Percentiles rank a stretch among this genome's conserved stretches.
These are phyloP conservation scores for Grammomys surdaster DNA, from an alignment of 2,113 vertebrate genomes.

Conservation along the genomic window DNA sequence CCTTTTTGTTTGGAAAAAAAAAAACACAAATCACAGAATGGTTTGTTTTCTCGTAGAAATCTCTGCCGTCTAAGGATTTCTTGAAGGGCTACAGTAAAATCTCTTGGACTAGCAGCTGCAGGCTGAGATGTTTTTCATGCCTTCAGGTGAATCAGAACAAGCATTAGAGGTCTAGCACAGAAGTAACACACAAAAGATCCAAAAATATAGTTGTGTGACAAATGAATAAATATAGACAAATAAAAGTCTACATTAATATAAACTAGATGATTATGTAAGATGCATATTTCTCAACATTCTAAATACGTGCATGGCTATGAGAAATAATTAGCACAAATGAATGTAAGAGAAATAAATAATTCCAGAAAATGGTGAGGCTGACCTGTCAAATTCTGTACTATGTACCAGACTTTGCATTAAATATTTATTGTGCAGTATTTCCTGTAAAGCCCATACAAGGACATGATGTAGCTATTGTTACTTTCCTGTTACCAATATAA, in stretches of 20 bases:
- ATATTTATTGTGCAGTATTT: neutral
- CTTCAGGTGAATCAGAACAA: neutral
- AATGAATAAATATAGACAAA: neutral
- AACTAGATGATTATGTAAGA: neutral
- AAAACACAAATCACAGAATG: neutral
- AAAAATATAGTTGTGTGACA: neutral
- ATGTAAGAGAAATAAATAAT: conserved; percentile 49
- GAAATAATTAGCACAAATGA: conserved; percentile 34
- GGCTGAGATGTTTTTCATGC: neutral
- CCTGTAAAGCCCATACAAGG: neutral
- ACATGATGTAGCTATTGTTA: neutral
- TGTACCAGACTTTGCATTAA: neutral
- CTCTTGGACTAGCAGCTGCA: neutral
- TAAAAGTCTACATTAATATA: neutral
- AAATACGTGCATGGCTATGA: conserved; percentile 30
- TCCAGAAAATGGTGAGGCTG: neutral
- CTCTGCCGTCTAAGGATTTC: neutral
- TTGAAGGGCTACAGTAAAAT: neutral
- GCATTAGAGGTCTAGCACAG: neutral
- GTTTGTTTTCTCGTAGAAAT: neutral
- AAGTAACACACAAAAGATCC: neutral
- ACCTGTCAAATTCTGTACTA: neutral
- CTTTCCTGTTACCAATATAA: neutral
- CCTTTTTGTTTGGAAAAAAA: neutral
- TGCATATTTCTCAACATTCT: conserved; percentile 41